Percentiles rank a stretch among this genome's conserved stretches.
Evolutionary conservation across 2,113 vertebrate genomes (phyloP).

Genomic region (Pyrgilauda ruficollis): DNA sequence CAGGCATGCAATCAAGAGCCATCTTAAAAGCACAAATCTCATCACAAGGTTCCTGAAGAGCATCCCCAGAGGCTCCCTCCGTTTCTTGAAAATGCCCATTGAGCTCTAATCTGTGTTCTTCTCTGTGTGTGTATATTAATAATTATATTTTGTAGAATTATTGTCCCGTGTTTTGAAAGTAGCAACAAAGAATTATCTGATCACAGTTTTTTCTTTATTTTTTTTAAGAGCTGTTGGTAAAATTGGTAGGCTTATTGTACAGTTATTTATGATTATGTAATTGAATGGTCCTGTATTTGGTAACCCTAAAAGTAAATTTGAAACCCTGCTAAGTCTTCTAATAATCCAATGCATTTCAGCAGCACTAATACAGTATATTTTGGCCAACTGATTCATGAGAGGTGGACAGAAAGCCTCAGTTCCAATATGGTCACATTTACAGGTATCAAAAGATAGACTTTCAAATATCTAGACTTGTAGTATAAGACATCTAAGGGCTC

Average conservation of each 20-base stretch:
- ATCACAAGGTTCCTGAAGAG: not conserved
- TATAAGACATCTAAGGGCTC: not conserved
- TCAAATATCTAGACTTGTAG: not conserved
- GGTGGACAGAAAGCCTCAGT: not conserved
- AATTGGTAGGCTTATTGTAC: not conserved
- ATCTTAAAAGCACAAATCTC: not conserved
- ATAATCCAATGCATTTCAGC: not conserved
- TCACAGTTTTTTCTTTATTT: no score
- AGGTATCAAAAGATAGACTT: not conserved
- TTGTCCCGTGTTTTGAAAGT: not conserved
- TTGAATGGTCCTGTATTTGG: not conserved
- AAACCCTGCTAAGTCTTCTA: not conserved
- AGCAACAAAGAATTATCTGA: not conserved
- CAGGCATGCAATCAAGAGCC: not conserved
- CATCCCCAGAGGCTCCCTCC: not conserved
- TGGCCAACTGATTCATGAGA: not conserved
- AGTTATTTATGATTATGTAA: not conserved
- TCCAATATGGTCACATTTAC: not conserved
- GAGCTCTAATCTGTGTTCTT: not conserved
- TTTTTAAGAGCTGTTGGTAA: not conserved
- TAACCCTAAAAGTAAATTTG: not conserved
- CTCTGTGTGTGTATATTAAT: rapidly evolving
- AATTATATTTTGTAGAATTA: not conserved
- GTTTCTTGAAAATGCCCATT: not conserved
- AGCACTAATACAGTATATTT: not conserved